Base-by-base conservation (phyloP, 2,113 vertebrate genomes). In the Pluvialis apricaria region DNA sequence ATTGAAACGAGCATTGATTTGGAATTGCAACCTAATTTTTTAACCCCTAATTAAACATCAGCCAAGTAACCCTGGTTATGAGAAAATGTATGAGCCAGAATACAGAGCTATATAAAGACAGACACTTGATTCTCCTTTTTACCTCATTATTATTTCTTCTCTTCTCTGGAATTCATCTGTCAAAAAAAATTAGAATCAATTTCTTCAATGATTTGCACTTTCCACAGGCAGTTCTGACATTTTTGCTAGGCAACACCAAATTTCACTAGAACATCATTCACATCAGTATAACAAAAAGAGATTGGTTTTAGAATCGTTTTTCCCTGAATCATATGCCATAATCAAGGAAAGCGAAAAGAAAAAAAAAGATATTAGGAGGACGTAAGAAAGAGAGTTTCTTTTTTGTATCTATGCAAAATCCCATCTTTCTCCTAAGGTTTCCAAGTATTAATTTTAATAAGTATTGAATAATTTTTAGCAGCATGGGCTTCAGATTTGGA, bases 241-340 rank as follows among this genome's bases (percentile, higher is more conserved):
- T 90, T 96, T 88, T 87, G 38, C 84, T 72, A 91, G 61, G 78
- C 61, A 91, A 64, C 81, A 86, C 40, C 57, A 95, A 95, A 96
- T 95, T 96, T 76, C 84, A 90, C 81, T 85, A 79, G 82, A 93
- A 85, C 34, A 72, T 85, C 29, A 57, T 85, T 87, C 81, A 61
- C 29, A 84, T 79, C 52, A 82, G 38, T 85, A 40, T 91, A 96
- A 88, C 26, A 87, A 69, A 82, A 60, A 71, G 21, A 79, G 44
- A 82, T 36, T 84, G 60, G 12, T 87, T 92, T 79, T 72, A 85
- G 61, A 95, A 70, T 55, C 0, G 36, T 52, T 93, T 91, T 87
- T 15, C 18, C 65, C 38, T 58, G 83, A 86, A 89, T 71, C 64
- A 51, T 57, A 38, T 25, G 42, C 38, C 34, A 64, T 81, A 92